Base-by-base conservation (phyloP, 2,797 vertebrate species). In the Peromyscus nudipes region DNA sequence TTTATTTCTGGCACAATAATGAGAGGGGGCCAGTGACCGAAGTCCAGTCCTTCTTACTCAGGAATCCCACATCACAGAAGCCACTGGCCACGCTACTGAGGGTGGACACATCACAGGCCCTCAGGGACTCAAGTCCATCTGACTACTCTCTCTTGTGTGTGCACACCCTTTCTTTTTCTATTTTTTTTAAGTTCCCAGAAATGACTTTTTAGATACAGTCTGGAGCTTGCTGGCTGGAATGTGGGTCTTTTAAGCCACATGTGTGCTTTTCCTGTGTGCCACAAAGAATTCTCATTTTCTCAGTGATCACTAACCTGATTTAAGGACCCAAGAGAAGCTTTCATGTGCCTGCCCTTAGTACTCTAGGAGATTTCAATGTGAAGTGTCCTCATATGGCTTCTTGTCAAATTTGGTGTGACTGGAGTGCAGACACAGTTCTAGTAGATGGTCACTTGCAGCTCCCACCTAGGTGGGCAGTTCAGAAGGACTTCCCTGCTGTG, bases 1-100 rank as follows among this genome's bases (percentile, higher is more conserved):
- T 97, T 97, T 98, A 97, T 98, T 98, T 97, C 94, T 92, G 93
- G 96, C 91, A 67, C 96, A 95, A 3, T 97, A 97, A 98, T 97
- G 97, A 97, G 91, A 96, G 96, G 80, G 81, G 87, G n/a, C 80
- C 67, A 5, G 94, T 90, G 96, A 94, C 17, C 1, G 46, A 31
- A 65, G 91, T 43, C 91, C 83, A 88, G 94, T 23, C 84, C 71
- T 83, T 49, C 62, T 79, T 69, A 82, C 76, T 89, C 40, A 60
- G 94, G 95, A 88, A 92, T 94, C 84, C 96, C 98, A 98, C 98
- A 98, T 97, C 97, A 98, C 85, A 97, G 92, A 89, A 49, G 71
- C 95, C 96, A 65, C 75, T 79, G 13, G 4, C 93, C 95, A 64
- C 0, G 57, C 83, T 31, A 71, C 77, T 71, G 46, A 73, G 87